Conservation (phyloP, 2,888 invertebrate species). For the Himalopsyche anomala region DNA sequence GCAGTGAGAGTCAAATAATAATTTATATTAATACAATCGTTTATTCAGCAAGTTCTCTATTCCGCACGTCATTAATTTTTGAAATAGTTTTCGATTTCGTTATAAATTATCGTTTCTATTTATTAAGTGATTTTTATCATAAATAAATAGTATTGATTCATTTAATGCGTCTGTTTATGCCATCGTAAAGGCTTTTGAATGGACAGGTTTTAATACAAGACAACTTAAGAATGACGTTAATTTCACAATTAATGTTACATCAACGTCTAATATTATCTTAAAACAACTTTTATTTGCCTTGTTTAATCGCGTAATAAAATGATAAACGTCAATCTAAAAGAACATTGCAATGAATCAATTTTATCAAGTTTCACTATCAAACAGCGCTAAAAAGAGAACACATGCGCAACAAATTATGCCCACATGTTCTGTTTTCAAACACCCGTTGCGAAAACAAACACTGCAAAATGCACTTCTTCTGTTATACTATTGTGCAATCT, state of each 20-base stretch:
- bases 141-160: too few species aligned
- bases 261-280: background rate
- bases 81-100: too few species aligned
- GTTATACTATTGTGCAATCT: constrained; percentile 21
- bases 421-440: constrained; percentile 58
- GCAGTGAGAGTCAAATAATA: too few species aligned
- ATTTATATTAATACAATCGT: too few species aligned
- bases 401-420: constrained; percentile 58
- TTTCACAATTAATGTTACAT: constrained; percentile 3
- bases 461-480: background rate
- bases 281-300: background rate
- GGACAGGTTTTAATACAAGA: constrained; percentile 16
- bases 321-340: constrained; percentile 33
- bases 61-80: too few species aligned
- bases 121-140: too few species aligned
- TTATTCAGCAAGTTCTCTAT: too few species aligned
- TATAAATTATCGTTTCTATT: too few species aligned
- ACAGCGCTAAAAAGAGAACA: constrained; percentile 56
- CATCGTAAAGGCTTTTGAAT: background rate
- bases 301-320: constrained; percentile 8
- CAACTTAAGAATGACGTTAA: background rate
- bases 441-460: constrained; percentile 40
- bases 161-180: background rate
- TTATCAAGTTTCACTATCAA: constrained; percentile 40
- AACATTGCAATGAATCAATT: constrained; percentile 27